These are phyloP conservation scores for Malthinus flaveolus DNA, from an alignment of 2,888 invertebrate genomes.

Conservation along the genomic window DNA sequence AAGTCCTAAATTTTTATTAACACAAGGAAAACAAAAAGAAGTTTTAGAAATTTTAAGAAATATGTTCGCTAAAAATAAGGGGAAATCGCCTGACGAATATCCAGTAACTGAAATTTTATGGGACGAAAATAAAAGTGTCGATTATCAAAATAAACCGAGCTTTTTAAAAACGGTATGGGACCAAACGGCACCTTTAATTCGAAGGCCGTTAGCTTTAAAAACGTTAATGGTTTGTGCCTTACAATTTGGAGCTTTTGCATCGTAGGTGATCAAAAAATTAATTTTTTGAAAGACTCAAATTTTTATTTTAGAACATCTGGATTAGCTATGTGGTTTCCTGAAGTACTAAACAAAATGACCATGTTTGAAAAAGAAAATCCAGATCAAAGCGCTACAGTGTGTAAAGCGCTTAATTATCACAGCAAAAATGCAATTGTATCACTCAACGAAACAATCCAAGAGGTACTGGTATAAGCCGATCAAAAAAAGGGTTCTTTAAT, in stretches of 20 bases:
- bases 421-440: constrained; percentile 16
- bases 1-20: constrained; percentile 52
- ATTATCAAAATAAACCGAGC: constrained; percentile 20
- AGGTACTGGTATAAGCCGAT: not conserved
- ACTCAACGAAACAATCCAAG: not conserved
- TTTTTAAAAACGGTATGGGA: constrained; percentile 43
- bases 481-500: not conserved
- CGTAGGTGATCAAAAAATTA: constrained; percentile 41
- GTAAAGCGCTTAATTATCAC: constrained; percentile 42
- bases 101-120: constrained; percentile 45
- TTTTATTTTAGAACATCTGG: constrained; percentile 35
- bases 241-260: constrained; percentile 53
- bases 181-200: constrained; percentile 52
- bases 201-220: constrained; percentile 42
- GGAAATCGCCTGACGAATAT: constrained; percentile 44
- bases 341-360: constrained; percentile 60
- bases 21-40: constrained; percentile 45
- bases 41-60: constrained; percentile 45
- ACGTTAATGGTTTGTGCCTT: constrained; percentile 50
- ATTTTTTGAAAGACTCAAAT: not conserved
- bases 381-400: constrained; percentile 41
- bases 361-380: constrained; percentile 39
- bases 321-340: constrained; percentile 59
- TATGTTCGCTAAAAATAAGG: constrained; percentile 48
- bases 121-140: constrained; percentile 38